phyloP scores from a whole-genome alignment of 2,888 invertebrate species.

The Pandemis heparana region DNA sequence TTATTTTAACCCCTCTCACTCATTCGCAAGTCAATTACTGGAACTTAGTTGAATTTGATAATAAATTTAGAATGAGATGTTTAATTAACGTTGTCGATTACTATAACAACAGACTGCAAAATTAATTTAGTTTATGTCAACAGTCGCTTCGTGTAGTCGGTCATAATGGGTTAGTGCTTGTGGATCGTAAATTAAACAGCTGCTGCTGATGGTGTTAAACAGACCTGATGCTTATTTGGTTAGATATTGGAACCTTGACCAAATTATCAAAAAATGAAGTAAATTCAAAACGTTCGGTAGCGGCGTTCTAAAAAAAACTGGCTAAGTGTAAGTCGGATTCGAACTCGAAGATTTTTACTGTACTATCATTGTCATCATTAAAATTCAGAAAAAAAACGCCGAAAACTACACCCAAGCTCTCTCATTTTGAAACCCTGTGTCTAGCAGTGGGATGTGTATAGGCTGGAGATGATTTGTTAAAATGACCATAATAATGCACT shows the following conservation, averaged over 20 bases:
- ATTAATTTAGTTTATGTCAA: constrained; percentile 33
- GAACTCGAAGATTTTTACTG: no score
- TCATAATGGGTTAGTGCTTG: constrained; percentile 15
- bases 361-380: no score
- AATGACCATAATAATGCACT: no score
- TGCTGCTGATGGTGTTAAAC: constrained; percentile 3
- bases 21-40: not conserved
- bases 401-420: no score
- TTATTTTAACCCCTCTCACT: not conserved
- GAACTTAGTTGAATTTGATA: not conserved
- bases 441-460: no score
- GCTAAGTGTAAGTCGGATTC: no score
- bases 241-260: not conserved
- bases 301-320: no score
- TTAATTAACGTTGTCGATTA: constrained; percentile 10
- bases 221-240: not conserved
- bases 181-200: constrained; percentile 15
- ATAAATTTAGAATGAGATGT: not conserved
- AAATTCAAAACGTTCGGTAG: no score
- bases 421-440: no score
- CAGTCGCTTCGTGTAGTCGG: constrained; percentile 5
- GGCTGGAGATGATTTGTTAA: no score
- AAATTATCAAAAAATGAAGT: no score
- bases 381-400: no score
- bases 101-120: constrained; percentile 3